Conservation (phyloP, 2,888 invertebrate genomes). For the Synergus gifuensis region DNA sequence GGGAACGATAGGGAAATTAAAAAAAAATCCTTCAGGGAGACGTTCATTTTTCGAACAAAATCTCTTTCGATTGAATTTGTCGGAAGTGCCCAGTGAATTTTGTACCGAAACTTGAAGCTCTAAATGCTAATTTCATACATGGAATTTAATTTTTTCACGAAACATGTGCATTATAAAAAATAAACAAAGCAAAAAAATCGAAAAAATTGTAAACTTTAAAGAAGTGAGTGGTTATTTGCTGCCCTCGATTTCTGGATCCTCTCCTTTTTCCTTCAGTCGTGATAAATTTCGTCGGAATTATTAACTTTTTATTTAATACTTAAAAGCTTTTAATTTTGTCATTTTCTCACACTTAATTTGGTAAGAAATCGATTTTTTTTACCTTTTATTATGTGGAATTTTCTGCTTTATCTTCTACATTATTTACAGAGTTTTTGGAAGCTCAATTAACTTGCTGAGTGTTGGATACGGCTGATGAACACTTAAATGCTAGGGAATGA, state of each 20-base stretch:
- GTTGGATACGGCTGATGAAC: not conserved
- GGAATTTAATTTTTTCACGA: constrained; percentile 78
- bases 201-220: constrained; percentile 67
- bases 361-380: not conserved
- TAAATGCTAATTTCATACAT: constrained; percentile 76
- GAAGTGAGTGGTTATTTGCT: constrained; percentile 48
- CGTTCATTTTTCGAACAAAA: constrained; percentile 65
- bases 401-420: not conserved
- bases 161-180: constrained; percentile 78
- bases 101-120: constrained; percentile 73
- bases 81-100: constrained; percentile 71
- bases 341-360: not conserved
- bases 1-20: constrained; percentile 42
- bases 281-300: not conserved
- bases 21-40: constrained; percentile 54
- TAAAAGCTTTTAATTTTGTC: too few species aligned
- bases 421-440: not conserved
- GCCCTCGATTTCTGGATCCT: constrained; percentile 15
- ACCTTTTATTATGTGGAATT: too few species aligned
- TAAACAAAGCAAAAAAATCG: constrained; percentile 76
- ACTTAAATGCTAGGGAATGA: not conserved
- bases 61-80: constrained; percentile 55
- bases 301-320: not conserved
- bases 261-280: not conserved
- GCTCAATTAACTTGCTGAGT: not conserved